Evolutionary conservation across 2,113 vertebrate genomes (phyloP).

Genomic region (Dolichallabes microphthalmus): DNA sequence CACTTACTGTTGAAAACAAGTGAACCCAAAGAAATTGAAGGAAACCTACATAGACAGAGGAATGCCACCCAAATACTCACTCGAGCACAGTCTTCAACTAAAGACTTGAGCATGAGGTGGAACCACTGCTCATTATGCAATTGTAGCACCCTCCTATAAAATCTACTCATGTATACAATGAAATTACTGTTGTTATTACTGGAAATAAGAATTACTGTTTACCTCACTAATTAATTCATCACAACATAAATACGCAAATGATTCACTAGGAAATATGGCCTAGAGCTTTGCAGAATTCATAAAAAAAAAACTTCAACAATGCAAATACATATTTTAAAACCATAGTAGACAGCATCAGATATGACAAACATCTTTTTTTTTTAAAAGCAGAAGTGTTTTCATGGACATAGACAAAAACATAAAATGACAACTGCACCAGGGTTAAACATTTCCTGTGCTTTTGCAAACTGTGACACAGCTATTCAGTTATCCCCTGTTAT

Average conservation of each 20-base stretch:
- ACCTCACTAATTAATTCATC: constrained; percentile 49
- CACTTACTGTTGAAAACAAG: background rate
- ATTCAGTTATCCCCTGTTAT: constrained; percentile 33
- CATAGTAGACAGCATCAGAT: background rate
- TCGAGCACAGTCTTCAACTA: background rate
- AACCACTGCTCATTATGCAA: background rate
- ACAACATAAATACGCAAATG: constrained; percentile 45
- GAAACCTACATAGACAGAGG: background rate
- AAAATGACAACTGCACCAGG: constrained; percentile 38
- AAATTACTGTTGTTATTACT: background rate
- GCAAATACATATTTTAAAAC: background rate
- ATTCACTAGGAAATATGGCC: constrained; percentile 48
- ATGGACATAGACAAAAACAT: constrained; percentile 22
- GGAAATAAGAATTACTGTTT: constrained; percentile 1
- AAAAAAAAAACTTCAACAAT: constrained; percentile 15
- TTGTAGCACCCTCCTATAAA: background rate
- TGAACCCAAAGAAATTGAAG: background rate
- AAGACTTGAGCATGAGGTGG: background rate
- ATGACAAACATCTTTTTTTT: constrained; percentile 25
- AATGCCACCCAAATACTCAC: background rate
- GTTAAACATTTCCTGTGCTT: constrained; percentile 54
- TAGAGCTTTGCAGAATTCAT: constrained; percentile 30
- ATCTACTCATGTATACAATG: background rate
- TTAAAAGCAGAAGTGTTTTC: constrained; percentile 30
- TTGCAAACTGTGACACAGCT: constrained; percentile 28